Percentiles rank a stretch among this genome's conserved stretches.
phyloP scores from a whole-genome alignment of 2,113 vertebrate species.

The Athene noctua region DNA sequence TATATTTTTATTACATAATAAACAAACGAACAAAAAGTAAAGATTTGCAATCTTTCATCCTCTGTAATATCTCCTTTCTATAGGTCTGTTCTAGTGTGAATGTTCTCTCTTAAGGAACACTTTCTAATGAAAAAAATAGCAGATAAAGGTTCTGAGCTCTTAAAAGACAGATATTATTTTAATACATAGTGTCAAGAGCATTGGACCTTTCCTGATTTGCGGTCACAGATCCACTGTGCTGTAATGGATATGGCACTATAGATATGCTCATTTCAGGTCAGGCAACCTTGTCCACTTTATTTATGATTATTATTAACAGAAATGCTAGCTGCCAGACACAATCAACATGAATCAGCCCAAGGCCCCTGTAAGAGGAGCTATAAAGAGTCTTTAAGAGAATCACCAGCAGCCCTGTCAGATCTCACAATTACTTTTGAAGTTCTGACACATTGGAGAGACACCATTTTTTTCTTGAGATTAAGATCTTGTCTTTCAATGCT shows the following conservation, averaged over 20 bases:
- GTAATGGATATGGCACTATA: constrained; percentile 61
- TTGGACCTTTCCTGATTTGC: constrained; percentile 32
- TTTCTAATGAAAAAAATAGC: neutral
- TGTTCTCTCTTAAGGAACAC: neutral
- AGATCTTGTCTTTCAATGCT: constrained; percentile 54
- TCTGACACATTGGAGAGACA: constrained; percentile 34
- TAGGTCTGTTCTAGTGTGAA: neutral
- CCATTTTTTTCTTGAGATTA: constrained; percentile 39
- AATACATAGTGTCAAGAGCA: constrained; percentile 16
- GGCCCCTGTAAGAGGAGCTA: constrained; percentile 59
- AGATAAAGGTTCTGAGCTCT: constrained; percentile 12
- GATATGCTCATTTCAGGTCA: constrained; percentile 69
- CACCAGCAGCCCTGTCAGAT: constrained; percentile 36
- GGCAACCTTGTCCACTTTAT: constrained; percentile 76
- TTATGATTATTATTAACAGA: constrained; percentile 78
- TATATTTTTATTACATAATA: constrained; percentile 24
- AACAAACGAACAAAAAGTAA: neutral
- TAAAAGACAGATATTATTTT: constrained; percentile 46
- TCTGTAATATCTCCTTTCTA: neutral
- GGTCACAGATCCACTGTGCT: constrained; percentile 13
- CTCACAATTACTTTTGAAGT: constrained; percentile 30
- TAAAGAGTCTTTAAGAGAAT: constrained; percentile 63
- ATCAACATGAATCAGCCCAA: constrained; percentile 74
- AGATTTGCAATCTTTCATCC: constrained; percentile 9
- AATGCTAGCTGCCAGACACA: constrained; percentile 67